A percentile compares a stretch with the other conserved stretches of the same genome.
Evolutionary conservation across 2,888 invertebrate species (phyloP).

Genomic region (Noctuana brunneofusca): DNA sequence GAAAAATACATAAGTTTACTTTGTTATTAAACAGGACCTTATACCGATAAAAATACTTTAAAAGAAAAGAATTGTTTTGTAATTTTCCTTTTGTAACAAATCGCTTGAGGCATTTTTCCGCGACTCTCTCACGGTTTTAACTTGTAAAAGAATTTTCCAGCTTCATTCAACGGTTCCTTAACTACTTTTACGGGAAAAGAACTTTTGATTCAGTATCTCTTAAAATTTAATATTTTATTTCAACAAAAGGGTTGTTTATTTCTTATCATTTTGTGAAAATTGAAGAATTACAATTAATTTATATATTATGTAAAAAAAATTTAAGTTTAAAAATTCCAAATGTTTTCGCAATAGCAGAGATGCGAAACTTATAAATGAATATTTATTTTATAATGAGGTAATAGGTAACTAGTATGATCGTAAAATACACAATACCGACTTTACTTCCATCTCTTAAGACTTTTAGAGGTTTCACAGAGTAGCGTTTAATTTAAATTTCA

Average conservation of each 20-base stretch:
- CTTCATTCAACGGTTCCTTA: constrained; percentile 7
- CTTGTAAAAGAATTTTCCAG: constrained; percentile 25
- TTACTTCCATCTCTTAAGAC: no score
- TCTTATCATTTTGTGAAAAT: no score
- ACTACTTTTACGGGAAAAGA: constrained; percentile 11
- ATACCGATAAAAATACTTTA: not conserved
- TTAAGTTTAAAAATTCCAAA: no score
- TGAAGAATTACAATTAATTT: no score
- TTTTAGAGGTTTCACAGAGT: no score
- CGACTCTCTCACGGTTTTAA: not conserved
- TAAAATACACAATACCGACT: no score
- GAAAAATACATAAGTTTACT: not conserved
- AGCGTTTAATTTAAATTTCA: no score
- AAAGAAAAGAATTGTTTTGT: constrained; percentile 1
- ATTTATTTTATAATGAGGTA: no score
- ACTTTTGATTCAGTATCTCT: constrained; percentile 18
- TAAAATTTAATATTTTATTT: not conserved
- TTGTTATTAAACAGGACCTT: constrained; percentile 2
- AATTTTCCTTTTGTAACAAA: constrained; percentile 17
- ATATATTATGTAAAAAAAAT: not conserved
- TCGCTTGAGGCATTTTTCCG: constrained; percentile 14
- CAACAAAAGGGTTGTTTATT: not conserved
- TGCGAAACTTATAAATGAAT: no score
- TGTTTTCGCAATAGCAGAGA: no score
- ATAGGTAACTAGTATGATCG: no score